phyloP scores from a whole-genome alignment of 2,797 vertebrate genomes.

The Coracias cyanogaster region DNA sequence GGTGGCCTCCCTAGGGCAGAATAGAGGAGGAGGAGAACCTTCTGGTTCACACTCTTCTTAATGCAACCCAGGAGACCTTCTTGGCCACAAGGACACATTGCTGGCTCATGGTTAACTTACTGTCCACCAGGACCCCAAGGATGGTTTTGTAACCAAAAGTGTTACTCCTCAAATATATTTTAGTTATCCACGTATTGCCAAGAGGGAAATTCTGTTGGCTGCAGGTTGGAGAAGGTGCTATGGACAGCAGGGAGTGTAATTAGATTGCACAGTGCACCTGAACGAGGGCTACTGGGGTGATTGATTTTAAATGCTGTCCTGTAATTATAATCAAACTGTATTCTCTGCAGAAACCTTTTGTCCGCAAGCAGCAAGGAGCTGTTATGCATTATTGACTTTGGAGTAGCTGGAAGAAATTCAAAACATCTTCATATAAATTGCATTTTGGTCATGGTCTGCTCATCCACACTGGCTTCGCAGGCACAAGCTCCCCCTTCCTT shows the following conservation, averaged over 20 bases:
- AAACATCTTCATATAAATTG: slow-evolving; percentile 51
- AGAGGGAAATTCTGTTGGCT: background rate
- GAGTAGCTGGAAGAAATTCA: slow-evolving; percentile 46
- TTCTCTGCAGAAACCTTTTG: background rate
- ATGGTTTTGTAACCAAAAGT: background rate
- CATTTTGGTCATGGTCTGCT: slow-evolving; percentile 51
- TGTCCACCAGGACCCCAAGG: too few relatives aligned
- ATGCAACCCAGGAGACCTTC: too few relatives aligned
- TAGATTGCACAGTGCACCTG: slow-evolving; percentile 17
- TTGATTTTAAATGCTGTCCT: slow-evolving; percentile 32
- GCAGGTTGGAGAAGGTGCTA: background rate
- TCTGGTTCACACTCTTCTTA: too few relatives aligned
- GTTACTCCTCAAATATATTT: background rate
- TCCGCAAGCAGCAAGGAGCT: background rate
- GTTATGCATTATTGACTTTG: slow-evolving; percentile 15
- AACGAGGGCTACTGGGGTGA: slow-evolving; percentile 24
- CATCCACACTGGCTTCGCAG: background rate
- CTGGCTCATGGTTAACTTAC: too few relatives aligned
- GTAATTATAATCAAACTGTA: slow-evolving; percentile 29
- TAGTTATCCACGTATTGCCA: background rate
- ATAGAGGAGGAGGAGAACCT: too few relatives aligned
- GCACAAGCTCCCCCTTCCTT: background rate
- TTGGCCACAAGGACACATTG: too few relatives aligned
- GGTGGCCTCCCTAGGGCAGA: too few relatives aligned
- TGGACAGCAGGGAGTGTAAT: background rate